Percentiles rank a stretch among this genome's conserved stretches.
Conservation (phyloP, 2,797 vertebrate species). For the Myotis findleyi region DNA sequence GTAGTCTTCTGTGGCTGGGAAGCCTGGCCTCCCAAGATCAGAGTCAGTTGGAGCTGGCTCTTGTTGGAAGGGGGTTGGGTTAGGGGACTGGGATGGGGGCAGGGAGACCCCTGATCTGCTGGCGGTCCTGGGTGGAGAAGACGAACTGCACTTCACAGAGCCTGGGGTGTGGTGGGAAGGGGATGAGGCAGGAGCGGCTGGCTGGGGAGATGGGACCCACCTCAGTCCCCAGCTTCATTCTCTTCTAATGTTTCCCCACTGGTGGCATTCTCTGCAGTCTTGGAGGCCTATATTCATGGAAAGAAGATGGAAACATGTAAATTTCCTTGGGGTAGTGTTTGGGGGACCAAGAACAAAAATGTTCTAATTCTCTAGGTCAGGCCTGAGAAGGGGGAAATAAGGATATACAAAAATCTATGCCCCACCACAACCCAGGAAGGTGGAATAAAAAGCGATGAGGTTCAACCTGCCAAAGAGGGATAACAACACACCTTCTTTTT, state of each 20-base stretch:
- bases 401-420: background rate
- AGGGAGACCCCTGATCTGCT: slow-evolving; percentile 68
- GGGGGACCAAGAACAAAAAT: background rate
- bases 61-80: slow-evolving; percentile 69
- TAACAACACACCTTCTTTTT: slow-evolving; percentile 96
- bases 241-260: slow-evolving; percentile 94
- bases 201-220: slow-evolving; percentile 74
- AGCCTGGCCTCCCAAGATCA: slow-evolving; percentile 84
- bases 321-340: background rate
- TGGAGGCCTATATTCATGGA: slow-evolving; percentile 91
- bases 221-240: slow-evolving; percentile 93
- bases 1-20: slow-evolving; percentile 81
- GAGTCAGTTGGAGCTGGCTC: slow-evolving; percentile 83
- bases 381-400: background rate
- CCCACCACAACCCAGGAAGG: background rate
- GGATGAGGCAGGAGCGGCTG: slow-evolving; percentile 78
- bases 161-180: slow-evolving; percentile 68
- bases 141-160: slow-evolving; percentile 75
- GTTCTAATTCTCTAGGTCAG: background rate
- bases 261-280: slow-evolving; percentile 94
- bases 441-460: background rate
- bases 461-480: background rate
- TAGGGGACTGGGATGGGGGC: slow-evolving; percentile 56
- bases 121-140: slow-evolving; percentile 73
- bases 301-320: slow-evolving; percentile 13